Base-by-base conservation (phyloP, 2,888 invertebrate genomes). In the Scaptomyza reducta region DNA sequence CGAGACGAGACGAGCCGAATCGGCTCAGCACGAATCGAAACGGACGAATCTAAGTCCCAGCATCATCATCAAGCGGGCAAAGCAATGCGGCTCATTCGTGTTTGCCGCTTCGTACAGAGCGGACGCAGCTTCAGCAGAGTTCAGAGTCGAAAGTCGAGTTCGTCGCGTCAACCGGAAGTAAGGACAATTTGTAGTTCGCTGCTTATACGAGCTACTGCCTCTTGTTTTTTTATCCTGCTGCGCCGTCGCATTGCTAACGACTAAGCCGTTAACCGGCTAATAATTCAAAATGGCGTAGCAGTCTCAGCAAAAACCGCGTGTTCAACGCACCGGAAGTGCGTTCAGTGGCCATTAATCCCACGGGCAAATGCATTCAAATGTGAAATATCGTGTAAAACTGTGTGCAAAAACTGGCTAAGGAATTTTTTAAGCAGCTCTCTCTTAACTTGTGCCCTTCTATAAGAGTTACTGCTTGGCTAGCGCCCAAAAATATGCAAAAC, bases 101-200 rank as follows among this genome's bases (percentile, higher is more conserved):
- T 74, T 71, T 79, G 67, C 65, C 74, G 71, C 79, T 70, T 81
- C 77, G 88, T 73, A 58, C 67, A 50, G 46, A 79, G 76, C 85
- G 87, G 85, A 75, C 87, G 88, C 57, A 53, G 64, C 31, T 41
- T 80, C 59, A 49, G 45, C 59, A 49, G 45, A 11, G 18, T 47
- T 27, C 10, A 41, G 16, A 70, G 49, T 50, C 53, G 46, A 55
- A 42, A 59, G 57, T 49, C 42, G 42, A 50, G 13, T 55, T 55
- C 55, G 64, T 31, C 70, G 66, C 70, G 85, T 55, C 54, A 78
- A 77, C 74, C 82, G 88, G 82, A 85, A 88, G 87, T 87, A 88
- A 84, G 84, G 70, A 79, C 77, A 72, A 67, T 65, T 75, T 73
- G 29, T 40, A 55, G 56, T 49, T 72, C 33, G 29, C 27, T 63